Conservation (phyloP, 2,113 vertebrate species). For the Chaetodon trifascialis region DNA sequence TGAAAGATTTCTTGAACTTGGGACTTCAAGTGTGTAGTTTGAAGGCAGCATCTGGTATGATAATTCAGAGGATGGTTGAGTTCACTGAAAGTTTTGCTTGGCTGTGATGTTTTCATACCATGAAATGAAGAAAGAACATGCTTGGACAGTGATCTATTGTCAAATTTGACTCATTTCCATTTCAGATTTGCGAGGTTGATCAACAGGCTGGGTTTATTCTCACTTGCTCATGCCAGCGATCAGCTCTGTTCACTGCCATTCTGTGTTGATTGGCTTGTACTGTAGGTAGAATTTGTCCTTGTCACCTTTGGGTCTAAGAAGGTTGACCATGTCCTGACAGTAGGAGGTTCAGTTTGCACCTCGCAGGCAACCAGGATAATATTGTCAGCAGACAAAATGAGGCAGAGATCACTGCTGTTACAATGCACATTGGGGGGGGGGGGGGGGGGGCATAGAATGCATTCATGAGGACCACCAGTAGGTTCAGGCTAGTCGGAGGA, state of each 20-base stretch:
- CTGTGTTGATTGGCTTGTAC: not conserved
- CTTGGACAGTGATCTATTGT: not conserved
- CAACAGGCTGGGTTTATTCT: not conserved
- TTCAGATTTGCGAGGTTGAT: not conserved
- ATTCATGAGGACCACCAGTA: conserved; percentile 15
- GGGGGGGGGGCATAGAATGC: not conserved
- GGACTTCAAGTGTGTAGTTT: not conserved
- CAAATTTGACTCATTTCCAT: not conserved
- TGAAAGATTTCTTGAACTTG: not conserved
- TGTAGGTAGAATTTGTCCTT: not conserved
- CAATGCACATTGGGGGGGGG: no score
- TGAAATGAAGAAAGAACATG: not conserved
- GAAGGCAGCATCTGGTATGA: not conserved
- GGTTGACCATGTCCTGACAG: not conserved
- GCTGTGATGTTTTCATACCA: not conserved
- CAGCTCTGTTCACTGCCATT: not conserved
- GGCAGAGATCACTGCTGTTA: not conserved
- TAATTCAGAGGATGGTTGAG: not conserved
- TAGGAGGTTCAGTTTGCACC: no score
- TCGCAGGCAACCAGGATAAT: no score
- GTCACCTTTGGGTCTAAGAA: not conserved
- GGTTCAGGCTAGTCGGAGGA: not conserved
- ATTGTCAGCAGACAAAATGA: not conserved
- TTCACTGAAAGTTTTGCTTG: not conserved
- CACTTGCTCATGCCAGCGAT: not conserved